Evolutionary conservation across 1,140 invertebrate genomes (phyloP).

Genomic region (Nylanderia fulva): DNA sequence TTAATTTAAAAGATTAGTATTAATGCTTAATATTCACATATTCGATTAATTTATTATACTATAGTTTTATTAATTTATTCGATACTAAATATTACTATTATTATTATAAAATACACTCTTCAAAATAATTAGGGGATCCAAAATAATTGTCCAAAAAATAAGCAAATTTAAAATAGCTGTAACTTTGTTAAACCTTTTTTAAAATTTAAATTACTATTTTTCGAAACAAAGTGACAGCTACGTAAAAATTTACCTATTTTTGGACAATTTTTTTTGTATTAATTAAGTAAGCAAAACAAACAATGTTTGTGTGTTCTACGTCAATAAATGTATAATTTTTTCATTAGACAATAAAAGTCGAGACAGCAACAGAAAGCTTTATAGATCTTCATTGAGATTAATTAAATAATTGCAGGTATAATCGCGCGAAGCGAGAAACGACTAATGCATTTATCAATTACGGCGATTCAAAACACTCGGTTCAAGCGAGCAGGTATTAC

Average conservation of each 20-base stretch:
- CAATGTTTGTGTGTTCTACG: neutral
- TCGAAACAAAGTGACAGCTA: too few relatives aligned
- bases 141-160: too few relatives aligned
- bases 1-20: neutral
- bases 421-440: neutral
- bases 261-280: too few relatives aligned
- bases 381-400: slow-evolving; percentile 10
- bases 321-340: neutral
- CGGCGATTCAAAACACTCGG: neutral
- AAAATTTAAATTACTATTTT: too few relatives aligned
- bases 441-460: slow-evolving; percentile 19
- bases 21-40: neutral
- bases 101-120: slow-evolving; percentile 5
- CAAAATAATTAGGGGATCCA: too few relatives aligned
- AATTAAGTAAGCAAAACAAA: neutral
- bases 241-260: too few relatives aligned
- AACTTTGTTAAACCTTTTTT: too few relatives aligned
- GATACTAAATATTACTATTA: neutral
- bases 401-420: slow-evolving; percentile 29
- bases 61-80: neutral
- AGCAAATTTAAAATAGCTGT: too few relatives aligned
- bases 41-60: neutral
- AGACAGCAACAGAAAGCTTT: slow-evolving; percentile 2
- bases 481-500: neutral
- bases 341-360: neutral